Conservation (phyloP, 2,888 invertebrate genomes). For the Galerucella pusilla region DNA sequence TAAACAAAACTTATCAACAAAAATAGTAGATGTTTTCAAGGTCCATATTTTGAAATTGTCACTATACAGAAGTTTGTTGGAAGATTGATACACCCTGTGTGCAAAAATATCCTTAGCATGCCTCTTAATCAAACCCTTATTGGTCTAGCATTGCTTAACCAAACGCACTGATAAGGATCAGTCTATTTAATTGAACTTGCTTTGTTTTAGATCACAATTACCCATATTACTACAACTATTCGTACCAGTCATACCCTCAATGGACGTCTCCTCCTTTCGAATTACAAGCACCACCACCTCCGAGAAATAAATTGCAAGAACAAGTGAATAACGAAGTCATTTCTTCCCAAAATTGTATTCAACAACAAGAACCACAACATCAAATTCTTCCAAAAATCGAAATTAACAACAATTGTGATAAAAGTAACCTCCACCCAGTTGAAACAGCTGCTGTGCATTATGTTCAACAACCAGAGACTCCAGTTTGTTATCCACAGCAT, state of each 20-base stretch:
- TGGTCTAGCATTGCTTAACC: too few relatives aligned
- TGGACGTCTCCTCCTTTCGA: conserved; percentile 43
- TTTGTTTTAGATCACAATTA: conserved; percentile 50
- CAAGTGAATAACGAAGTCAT: conserved; percentile 7
- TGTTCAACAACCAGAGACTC: conserved; percentile 9
- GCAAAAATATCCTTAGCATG: too few relatives aligned
- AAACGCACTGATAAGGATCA: too few relatives aligned
- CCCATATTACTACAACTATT: conserved; percentile 53
- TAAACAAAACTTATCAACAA: too few relatives aligned
- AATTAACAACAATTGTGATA: conserved; percentile 7
- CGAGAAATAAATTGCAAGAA: conserved; percentile 24
- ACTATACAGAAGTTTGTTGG: too few relatives aligned
- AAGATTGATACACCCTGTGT: too few relatives aligned
- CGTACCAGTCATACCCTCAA: conserved; percentile 43
- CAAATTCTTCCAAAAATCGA: neutral
- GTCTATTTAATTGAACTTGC: neutral
- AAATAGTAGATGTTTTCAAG: too few relatives aligned
- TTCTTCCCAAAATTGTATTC: neutral
- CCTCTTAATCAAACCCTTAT: too few relatives aligned
- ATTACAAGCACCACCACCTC: conserved; percentile 34
- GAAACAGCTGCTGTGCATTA: neutral
- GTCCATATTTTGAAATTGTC: too few relatives aligned
- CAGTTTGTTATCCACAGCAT: conserved; percentile 11
- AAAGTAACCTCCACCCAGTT: neutral
- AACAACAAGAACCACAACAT: neutral